Evolutionary conservation across 2,797 vertebrate species (phyloP).

Genomic region (Carduelis carduelis): DNA sequence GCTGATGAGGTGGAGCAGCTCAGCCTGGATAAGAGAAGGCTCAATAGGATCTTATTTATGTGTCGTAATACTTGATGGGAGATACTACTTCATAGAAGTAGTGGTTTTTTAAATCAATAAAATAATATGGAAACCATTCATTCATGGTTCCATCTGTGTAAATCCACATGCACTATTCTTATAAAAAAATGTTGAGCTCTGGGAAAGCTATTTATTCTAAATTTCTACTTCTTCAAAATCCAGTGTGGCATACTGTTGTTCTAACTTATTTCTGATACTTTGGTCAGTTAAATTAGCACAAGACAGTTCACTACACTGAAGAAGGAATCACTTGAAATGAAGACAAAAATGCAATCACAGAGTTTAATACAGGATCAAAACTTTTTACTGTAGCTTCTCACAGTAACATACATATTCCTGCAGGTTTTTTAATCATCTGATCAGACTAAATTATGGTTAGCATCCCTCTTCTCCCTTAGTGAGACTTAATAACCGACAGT

Average conservation of each 20-base stretch:
- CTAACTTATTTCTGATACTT: not conserved
- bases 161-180: not conserved
- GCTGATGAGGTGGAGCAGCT: not conserved
- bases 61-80: not conserved
- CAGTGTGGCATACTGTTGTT: not conserved
- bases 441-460: not conserved
- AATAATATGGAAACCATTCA: not conserved
- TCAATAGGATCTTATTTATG: not conserved
- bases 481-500: not conserved
- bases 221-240: not conserved
- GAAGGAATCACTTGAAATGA: not conserved
- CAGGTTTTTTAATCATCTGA: not conserved
- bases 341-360: not conserved
- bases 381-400: not conserved
- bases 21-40: not conserved
- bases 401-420: not conserved
- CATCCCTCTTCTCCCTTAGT: not conserved
- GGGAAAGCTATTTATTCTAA: not conserved
- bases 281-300: not conserved
- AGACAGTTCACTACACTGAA: not conserved
- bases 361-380: not conserved
- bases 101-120: rapidly evolving
- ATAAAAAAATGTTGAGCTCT: not conserved
- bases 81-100: not conserved
- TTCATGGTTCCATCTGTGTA: not conserved